Percentiles rank a stretch among this genome's conserved stretches.
Evolutionary conservation across 35 echinoderm and acorn worm species (phyloP).

Genomic region (Apostichopus californicus): DNA sequence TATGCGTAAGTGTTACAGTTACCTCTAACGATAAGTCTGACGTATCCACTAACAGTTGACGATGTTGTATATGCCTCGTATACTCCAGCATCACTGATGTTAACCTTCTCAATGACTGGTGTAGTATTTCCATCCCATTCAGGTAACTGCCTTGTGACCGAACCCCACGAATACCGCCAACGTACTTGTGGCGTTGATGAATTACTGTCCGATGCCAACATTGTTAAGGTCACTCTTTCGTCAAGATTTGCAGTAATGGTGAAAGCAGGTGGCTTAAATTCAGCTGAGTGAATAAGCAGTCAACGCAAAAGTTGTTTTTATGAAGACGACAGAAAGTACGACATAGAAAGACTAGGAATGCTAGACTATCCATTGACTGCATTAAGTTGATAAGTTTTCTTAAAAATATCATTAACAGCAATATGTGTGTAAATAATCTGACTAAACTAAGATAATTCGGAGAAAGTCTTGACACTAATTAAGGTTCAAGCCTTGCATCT

Average conservation of each 20-base stretch:
- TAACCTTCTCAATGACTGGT: background rate
- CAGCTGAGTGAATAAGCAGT: constrained; percentile 8
- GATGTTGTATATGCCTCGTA: constrained; percentile 37
- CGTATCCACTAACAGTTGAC: background rate
- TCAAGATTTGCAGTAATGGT: constrained; percentile 28
- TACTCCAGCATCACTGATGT: background rate
- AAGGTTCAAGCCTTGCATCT: too few species aligned
- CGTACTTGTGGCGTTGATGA: background rate
- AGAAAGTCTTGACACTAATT: too few species aligned
- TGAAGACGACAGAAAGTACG: too few species aligned
- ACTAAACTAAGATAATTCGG: too few species aligned
- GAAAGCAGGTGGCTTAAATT: constrained; percentile 6
- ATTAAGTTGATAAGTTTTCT: too few species aligned
- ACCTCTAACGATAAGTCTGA: constrained; percentile 45
- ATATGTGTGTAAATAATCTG: too few species aligned
- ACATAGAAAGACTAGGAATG: too few species aligned
- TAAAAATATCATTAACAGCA: too few species aligned
- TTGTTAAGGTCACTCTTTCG: constrained; percentile 11
- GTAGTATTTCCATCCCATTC: background rate
- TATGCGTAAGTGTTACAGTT: background rate
- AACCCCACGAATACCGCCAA: constrained; percentile 3
- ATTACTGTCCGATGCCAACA: background rate
- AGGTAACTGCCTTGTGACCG: background rate
- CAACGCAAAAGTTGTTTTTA: too few species aligned
- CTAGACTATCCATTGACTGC: too few species aligned